phyloP scores from a whole-genome alignment of 1,140 invertebrate species.

The Polypedilum pembai region DNA sequence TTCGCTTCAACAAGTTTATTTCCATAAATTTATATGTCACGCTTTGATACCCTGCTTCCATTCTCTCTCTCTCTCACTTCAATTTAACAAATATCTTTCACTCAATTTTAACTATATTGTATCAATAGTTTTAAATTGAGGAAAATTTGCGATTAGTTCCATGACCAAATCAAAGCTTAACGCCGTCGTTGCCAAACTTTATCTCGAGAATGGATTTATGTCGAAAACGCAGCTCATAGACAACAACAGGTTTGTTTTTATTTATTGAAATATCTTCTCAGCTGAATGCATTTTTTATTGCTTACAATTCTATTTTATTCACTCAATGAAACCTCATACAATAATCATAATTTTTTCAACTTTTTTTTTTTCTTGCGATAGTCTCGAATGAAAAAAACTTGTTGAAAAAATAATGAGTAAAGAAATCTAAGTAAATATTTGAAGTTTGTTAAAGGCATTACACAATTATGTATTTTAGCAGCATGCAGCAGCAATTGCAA shows the following conservation, averaged over 20 bases:
- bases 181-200: neutral
- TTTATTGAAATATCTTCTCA: neutral
- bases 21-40: neutral
- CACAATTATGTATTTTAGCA: neutral
- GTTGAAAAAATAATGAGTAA: neutral
- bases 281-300: constrained; percentile 1
- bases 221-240: neutral
- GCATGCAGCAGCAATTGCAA: neutral
- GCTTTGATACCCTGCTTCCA: constrained; percentile 10
- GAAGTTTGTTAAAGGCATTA: neutral
- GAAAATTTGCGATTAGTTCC: too few relatives aligned
- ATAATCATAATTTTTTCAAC: neutral
- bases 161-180: too few relatives aligned
- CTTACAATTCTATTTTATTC: constrained; percentile 19
- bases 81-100: too few relatives aligned
- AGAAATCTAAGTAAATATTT: constrained; percentile 3
- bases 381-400: too few relatives aligned
- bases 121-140: too few relatives aligned
- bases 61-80: neutral
- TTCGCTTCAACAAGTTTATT: too few relatives aligned
- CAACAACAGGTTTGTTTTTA: constrained; percentile 2
- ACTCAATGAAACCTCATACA: neutral
- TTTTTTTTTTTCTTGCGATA: neutral
- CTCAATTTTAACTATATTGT: too few relatives aligned
- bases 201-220: neutral